Percentiles rank a stretch among this genome's conserved stretches.
phyloP scores from a whole-genome alignment of 53 echinoderm and acorn worm genomes.

The Paracentrotus lividus region DNA sequence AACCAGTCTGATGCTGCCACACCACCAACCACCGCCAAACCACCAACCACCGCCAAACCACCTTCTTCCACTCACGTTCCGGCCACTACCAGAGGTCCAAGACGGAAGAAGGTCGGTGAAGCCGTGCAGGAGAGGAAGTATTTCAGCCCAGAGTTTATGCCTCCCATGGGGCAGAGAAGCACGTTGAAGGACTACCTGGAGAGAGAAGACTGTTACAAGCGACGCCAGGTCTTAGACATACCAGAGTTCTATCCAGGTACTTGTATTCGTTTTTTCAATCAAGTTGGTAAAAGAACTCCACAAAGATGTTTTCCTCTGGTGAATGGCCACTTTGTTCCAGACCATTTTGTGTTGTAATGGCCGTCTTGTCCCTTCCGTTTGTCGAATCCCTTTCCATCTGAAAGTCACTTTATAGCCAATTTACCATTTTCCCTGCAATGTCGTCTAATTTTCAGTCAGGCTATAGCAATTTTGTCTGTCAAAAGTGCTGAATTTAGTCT shows the following conservation, averaged over 20 bases:
- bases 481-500: too few species aligned
- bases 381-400: too few species aligned
- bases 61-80: slow-evolving; percentile 7
- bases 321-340: too few species aligned
- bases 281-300: too few species aligned
- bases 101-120: slow-evolving; percentile 72
- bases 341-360: too few species aligned
- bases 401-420: too few species aligned
- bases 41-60: neutral
- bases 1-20: neutral
- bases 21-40: neutral
- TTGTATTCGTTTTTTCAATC: too few species aligned
- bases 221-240: slow-evolving; percentile 84
- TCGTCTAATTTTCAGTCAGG: too few species aligned
- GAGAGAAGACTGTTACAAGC: slow-evolving; percentile 87
- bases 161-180: slow-evolving; percentile 88
- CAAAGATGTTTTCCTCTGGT: too few species aligned
- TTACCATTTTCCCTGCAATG: too few species aligned
- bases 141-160: slow-evolving; percentile 94
- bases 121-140: slow-evolving; percentile 66
- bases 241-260: slow-evolving; percentile 99
- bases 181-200: slow-evolving; percentile 86
- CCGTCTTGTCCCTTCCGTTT: too few species aligned
- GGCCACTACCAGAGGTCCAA: slow-evolving; percentile 53
- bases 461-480: too few species aligned